Base-by-base conservation (phyloP, 2,797 vertebrate genomes). In the Knipowitschia caucasica region DNA sequence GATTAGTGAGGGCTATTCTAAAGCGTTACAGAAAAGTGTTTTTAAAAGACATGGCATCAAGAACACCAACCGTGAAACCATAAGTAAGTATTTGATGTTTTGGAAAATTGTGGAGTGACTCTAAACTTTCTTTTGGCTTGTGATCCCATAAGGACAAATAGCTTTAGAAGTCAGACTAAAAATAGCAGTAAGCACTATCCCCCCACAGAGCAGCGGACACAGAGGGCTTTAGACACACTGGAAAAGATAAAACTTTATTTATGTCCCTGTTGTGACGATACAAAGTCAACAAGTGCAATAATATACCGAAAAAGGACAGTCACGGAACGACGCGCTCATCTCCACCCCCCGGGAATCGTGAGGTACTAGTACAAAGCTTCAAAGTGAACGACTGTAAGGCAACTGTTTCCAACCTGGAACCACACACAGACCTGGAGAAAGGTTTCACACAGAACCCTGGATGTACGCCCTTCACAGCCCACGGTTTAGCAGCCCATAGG, bases 161-260 rank as follows among this genome's bases (percentile, higher is more conserved):
- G 23, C 27, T 60, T n/a, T 49, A 26, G 25, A 54, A 47, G 42
- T 12, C 29, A 43, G 25, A n/a, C 54, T 26, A 51, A 52, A 49
- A 44, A n/a, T 53, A 27, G 2, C 24, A 1, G 15, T 5, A 18
- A 2, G 33, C 50, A 14, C 14, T 39, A 3, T 10, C 12, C 20
- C 15, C 8, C 18, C 69, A 68, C 15, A 81, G 49, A 80, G 42
- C 25, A 77, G 20, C 45, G 50, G 64, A 84, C 68, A 67, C 75
- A 77, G 50, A 76, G 44, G 53, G 62, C 69, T 81, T 87, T 88
- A 78, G 88, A 88, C 85, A 89, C 87, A 86, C 76, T 87, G 82
- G 73, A 89, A 89, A 90, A 89, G 85, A 88, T 89, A 88, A 80
- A 88, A 84, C 79, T 91, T 91, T 90, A 90, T 91, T 90, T 46